These are phyloP conservation scores for Phainopepla nitens DNA, from an alignment of 2,113 vertebrate genomes.

Conservation along the genomic window DNA sequence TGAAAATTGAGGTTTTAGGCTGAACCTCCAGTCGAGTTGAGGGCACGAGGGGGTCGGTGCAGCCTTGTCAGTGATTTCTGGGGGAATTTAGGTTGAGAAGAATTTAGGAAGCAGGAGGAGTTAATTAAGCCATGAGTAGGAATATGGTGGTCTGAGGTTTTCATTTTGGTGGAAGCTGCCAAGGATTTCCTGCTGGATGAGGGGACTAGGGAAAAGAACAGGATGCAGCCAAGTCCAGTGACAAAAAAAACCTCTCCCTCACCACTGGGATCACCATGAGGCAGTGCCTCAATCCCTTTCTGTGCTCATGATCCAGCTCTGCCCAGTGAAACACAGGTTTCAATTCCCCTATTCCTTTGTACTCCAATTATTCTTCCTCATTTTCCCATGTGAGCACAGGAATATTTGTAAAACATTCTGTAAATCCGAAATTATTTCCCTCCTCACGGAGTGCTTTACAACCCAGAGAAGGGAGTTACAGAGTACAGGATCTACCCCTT, in stretches of 20 bases:
- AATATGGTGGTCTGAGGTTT: background rate
- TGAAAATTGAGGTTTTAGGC: background rate
- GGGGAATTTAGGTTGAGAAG: background rate
- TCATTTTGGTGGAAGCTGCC: background rate
- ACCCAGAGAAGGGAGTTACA: background rate
- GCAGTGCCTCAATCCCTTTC: background rate
- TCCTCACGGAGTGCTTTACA: background rate
- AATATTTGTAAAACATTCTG: background rate
- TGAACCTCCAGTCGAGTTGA: no score
- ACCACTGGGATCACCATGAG: background rate
- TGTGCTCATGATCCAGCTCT: background rate
- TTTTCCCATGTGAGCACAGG: background rate
- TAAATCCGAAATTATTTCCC: background rate
- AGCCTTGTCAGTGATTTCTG: background rate
- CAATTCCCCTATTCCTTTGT: background rate
- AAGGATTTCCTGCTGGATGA: background rate
- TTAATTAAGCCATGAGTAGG: background rate
- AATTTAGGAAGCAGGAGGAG: background rate
- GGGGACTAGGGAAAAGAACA: background rate
- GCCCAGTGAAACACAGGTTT: background rate
- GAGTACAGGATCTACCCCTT: background rate
- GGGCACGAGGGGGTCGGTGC: background rate
- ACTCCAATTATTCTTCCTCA: background rate
- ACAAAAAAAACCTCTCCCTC: rapidly evolving
- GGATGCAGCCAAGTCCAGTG: background rate